These are phyloP conservation scores for Solenopsis fugax DNA, from an alignment of 1,140 invertebrate species.

Conservation along the genomic window DNA sequence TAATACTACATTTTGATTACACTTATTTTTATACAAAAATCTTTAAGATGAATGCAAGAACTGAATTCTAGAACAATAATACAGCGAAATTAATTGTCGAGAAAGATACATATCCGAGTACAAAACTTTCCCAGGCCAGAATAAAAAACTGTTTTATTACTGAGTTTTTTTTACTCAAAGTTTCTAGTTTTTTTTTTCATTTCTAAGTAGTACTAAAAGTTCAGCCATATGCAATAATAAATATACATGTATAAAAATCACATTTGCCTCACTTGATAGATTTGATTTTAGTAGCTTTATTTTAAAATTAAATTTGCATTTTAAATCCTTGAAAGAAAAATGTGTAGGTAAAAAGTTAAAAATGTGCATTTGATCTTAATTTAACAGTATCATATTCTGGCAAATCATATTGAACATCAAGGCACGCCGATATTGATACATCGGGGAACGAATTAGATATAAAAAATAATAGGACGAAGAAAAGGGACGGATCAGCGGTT, in stretches of 20 bases:
- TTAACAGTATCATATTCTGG: neutral
- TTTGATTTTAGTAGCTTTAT: too few relatives aligned
- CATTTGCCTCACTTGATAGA: too few relatives aligned
- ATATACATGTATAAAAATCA: neutral
- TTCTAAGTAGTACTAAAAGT: neutral
- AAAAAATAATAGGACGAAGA: slow-evolving; percentile 19
- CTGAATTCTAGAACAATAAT: too few relatives aligned
- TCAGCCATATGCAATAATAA: neutral
- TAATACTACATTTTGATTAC: too few relatives aligned
- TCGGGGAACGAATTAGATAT: slow-evolving; percentile 39
- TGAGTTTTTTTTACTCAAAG: too few relatives aligned
- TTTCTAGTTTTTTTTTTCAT: too few relatives aligned
- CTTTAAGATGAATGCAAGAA: too few relatives aligned
- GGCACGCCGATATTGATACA: slow-evolving; percentile 12
- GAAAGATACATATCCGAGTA: too few relatives aligned
- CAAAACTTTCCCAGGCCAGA: too few relatives aligned
- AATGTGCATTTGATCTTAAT: neutral
- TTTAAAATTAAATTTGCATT: neutral
- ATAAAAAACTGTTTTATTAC: too few relatives aligned
- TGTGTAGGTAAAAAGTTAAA: neutral
- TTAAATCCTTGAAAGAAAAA: neutral
- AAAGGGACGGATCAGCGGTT: neutral
- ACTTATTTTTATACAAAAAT: too few relatives aligned
- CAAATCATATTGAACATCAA: neutral
- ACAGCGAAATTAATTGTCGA: too few relatives aligned